Evolutionary conservation across 2,888 invertebrate species (phyloP).

Genomic region (Perizoma flavofasciatum): DNA sequence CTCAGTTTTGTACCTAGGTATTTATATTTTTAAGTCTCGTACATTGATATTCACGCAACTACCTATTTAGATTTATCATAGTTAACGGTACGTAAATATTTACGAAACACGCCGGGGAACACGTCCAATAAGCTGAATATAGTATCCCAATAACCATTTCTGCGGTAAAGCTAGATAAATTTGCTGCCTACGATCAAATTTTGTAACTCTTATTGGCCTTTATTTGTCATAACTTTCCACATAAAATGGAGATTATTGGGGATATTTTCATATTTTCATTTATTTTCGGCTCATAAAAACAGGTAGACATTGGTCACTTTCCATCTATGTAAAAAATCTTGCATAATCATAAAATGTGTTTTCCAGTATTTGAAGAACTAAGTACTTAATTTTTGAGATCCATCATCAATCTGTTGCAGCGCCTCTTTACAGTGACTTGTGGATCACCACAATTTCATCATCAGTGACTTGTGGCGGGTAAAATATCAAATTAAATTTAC

Average conservation of each 20-base stretch:
- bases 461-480: too few relatives aligned
- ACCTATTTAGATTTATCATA: neutral
- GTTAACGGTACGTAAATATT: conserved; percentile 18
- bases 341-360: too few relatives aligned
- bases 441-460: too few relatives aligned
- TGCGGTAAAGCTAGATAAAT: conserved; percentile 40
- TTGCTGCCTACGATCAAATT: conserved; percentile 39
- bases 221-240: conserved; percentile 38
- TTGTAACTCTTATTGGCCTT: conserved; percentile 37
- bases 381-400: too few relatives aligned
- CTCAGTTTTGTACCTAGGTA: too few relatives aligned
- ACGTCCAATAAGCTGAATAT: conserved; percentile 46
- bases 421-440: too few relatives aligned
- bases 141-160: conserved; percentile 49
- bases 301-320: neutral
- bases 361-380: too few relatives aligned
- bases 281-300: neutral
- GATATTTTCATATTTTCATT: conserved; percentile 12
- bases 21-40: too few relatives aligned
- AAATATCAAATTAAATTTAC: too few relatives aligned
- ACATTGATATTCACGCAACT: too few relatives aligned
- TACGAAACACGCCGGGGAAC: conserved; percentile 30
- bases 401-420: too few relatives aligned
- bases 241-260: conserved; percentile 32
- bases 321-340: neutral